Evolutionary conservation across 1,140 invertebrate genomes (phyloP).

Genomic region (Megalonaias nervosa): DNA sequence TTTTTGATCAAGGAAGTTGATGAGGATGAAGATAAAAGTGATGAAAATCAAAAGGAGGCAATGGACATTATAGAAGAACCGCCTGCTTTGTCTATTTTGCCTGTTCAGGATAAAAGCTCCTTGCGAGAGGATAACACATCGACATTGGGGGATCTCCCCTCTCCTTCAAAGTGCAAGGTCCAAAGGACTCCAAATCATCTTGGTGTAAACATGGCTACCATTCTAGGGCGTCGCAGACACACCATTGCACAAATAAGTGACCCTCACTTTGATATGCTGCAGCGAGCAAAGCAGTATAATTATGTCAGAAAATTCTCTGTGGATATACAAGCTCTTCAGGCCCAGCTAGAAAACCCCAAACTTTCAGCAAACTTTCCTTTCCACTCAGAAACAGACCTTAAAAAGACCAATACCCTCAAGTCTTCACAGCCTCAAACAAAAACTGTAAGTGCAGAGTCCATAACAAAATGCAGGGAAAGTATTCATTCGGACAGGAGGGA

Average conservation of each 20-base stretch:
- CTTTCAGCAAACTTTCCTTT: slow-evolving; percentile 61
- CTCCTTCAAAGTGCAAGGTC: slow-evolving; percentile 24
- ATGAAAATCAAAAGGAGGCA: slow-evolving; percentile 5
- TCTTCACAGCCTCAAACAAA: background rate
- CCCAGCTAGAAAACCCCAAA: slow-evolving; percentile 69
- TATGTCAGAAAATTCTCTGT: slow-evolving; percentile 70
- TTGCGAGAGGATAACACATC: slow-evolving; percentile 39
- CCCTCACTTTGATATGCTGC: slow-evolving; percentile 44
- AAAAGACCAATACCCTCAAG: background rate
- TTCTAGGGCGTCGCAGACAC: slow-evolving; percentile 59
- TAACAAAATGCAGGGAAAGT: slow-evolving; percentile 14
- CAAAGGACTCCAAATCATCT: slow-evolving; percentile 45
- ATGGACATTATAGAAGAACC: no score
- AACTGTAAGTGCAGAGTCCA: background rate
- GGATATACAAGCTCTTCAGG: slow-evolving; percentile 66
- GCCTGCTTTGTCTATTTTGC: background rate
- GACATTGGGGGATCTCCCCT: slow-evolving; percentile 35
- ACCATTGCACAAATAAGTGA: slow-evolving; percentile 64
- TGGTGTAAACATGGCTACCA: slow-evolving; percentile 57
- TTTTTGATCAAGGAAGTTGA: slow-evolving; percentile 46
- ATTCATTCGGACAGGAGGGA: slow-evolving; percentile 11
- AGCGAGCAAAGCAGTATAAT: slow-evolving; percentile 62
- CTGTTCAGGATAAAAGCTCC: slow-evolving; percentile 21
- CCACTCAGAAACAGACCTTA: slow-evolving; percentile 48
- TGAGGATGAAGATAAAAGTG: slow-evolving; percentile 32